Evolutionary conservation across 2,113 vertebrate species (phyloP).

Genomic region (Petromus typicus): DNA sequence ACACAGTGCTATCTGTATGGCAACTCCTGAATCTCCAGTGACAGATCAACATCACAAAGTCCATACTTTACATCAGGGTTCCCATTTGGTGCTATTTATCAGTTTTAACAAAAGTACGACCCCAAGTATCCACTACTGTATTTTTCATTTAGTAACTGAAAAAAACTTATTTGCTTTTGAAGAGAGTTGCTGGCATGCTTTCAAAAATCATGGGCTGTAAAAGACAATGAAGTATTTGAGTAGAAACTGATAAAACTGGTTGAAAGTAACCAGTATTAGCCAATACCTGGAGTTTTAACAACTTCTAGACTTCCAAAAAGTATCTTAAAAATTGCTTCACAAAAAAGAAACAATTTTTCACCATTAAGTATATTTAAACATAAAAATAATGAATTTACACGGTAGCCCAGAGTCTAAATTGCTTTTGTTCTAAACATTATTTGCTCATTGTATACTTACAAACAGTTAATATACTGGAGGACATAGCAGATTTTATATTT

Average conservation of each 20-base stretch:
- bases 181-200: background rate
- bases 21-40: background rate
- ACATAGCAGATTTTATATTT: background rate
- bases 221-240: background rate
- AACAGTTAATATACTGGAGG: background rate
- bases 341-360: background rate
- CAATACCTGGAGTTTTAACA: background rate
- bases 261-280: background rate
- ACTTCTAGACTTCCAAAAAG: constrained; percentile 29
- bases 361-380: background rate
- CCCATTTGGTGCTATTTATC: background rate
- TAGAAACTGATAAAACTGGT: constrained; percentile 50
- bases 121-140: background rate
- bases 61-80: background rate
- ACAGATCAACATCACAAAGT: background rate
- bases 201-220: constrained; percentile 36
- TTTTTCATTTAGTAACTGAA: constrained; percentile 4
- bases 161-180: background rate
- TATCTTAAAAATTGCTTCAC: constrained; percentile 13
- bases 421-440: constrained; percentile 36
- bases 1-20: background rate
- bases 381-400: constrained; percentile 14
- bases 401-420: background rate
- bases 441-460: background rate
- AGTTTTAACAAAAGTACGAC: background rate